phyloP scores from a whole-genome alignment of 2,797 vertebrate genomes.

The Onychomys leucogaster region DNA sequence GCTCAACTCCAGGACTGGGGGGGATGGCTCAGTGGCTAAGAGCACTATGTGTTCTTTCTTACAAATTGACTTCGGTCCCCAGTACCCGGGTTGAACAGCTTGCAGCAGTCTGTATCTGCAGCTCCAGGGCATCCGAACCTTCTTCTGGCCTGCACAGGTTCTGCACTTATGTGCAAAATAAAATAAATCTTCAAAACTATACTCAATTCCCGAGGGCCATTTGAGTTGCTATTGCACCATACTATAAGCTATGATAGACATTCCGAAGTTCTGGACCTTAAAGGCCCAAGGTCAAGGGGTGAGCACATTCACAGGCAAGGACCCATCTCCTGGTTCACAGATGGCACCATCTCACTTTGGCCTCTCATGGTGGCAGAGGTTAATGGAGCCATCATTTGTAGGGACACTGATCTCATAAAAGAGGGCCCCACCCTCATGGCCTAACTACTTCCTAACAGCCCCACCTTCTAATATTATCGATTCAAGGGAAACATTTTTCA shows the following conservation, averaged over 20 bases:
- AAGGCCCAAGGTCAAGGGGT: not conserved
- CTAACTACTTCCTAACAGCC: not conserved
- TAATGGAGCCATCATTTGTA: not conserved
- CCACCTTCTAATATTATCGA: not conserved
- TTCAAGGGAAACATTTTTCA: not conserved
- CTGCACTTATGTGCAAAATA: not conserved
- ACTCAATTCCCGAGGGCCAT: not conserved
- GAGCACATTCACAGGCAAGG: not conserved
- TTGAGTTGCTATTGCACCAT: not conserved
- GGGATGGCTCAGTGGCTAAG: not conserved
- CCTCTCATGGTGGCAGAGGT: rapidly evolving
- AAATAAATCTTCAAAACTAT: not conserved
- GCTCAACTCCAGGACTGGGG: not conserved
- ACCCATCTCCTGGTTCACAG: not conserved
- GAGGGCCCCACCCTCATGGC: too few species aligned
- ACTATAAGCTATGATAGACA: not conserved
- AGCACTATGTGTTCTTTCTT: not conserved
- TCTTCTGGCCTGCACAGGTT: not conserved
- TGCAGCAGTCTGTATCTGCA: not conserved
- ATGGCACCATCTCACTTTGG: too few species aligned
- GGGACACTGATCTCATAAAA: too few species aligned
- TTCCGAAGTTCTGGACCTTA: not conserved
- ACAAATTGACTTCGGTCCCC: not conserved
- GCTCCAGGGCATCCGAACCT: not conserved
- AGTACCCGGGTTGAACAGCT: not conserved